Percentiles rank a stretch among this genome's conserved stretches.
These are phyloP conservation scores for Leuctra nigra DNA, from an alignment of 2,888 invertebrate species.

Conservation along the genomic window DNA sequence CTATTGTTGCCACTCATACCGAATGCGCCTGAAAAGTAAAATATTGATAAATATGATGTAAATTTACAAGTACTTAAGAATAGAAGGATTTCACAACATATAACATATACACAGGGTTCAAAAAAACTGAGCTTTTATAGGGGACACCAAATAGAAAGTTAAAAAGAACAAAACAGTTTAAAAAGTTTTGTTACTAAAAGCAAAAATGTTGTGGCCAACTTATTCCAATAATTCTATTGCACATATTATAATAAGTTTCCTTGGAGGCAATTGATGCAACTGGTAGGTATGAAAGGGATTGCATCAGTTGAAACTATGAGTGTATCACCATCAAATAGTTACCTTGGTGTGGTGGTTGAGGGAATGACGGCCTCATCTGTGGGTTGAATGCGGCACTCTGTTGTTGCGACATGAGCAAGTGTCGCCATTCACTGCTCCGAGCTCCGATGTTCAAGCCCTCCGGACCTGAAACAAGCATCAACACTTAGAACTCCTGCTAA, in stretches of 20 bases:
- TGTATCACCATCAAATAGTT: too few relatives aligned
- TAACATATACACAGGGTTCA: too few relatives aligned
- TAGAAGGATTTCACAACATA: neutral
- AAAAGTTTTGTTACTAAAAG: too few relatives aligned
- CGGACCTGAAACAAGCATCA: constrained; percentile 37
- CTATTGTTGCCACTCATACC: constrained; percentile 36
- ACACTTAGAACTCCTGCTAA: too few relatives aligned
- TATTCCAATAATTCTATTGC: too few relatives aligned
- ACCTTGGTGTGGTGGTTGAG: constrained; percentile 37
- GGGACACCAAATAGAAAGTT: too few relatives aligned
- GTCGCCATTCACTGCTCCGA: constrained; percentile 53
- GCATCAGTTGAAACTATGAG: neutral
- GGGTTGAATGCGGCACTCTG: constrained; percentile 30
- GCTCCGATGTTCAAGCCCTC: constrained; percentile 46
- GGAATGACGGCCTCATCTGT: constrained; percentile 48
- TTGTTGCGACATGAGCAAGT: constrained; percentile 52
- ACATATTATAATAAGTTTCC: too few relatives aligned
- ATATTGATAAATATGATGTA: neutral
- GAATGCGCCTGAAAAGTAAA: constrained; percentile 36
- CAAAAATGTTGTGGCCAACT: too few relatives aligned
- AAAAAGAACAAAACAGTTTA: too few relatives aligned
- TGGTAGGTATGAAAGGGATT: too few relatives aligned
- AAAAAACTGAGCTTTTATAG: too few relatives aligned
- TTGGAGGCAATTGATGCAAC: too few relatives aligned
- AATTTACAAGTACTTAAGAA: neutral